Base-by-base conservation (phyloP, 2,797 vertebrate species). In the Lacerta viridis region DNA sequence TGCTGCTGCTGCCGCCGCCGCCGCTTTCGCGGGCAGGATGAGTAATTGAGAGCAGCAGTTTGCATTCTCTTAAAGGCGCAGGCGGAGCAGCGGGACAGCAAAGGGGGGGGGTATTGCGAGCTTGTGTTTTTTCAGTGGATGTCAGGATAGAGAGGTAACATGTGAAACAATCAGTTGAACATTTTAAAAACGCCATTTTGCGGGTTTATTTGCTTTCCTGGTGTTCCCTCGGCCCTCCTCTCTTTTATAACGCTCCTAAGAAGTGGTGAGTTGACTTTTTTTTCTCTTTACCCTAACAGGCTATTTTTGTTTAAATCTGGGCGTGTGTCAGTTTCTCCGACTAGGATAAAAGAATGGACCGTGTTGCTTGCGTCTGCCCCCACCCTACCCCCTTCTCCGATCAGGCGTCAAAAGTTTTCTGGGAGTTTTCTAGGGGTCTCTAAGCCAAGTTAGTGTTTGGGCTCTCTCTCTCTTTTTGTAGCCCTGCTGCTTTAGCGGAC, bases 51-150 rank as follows among this genome's bases (percentile, higher is more conserved):
- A 79, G 84, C 75, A 61, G 50, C 83, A 43, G 55, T 84, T 83
- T 36, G 43, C 20, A 1, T 36, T 75, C 83, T 66, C 87, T 93
- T 93, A 92, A 92, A 93, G 93, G 90, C 76, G 72, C 90, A 89
- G 89, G 33, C 76, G 68, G n/a, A 61, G 29, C 33, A 85, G 88
- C 61, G 20, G 79, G 88, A 86, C 89, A 29, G 91, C 79, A 39
- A 36, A 46, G 87, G 39, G 50, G 61, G 1, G 50, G 64, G 0
- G 9, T 2, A 33, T 3, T 66, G 72, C 4, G 11, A 59, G 8
- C 20, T 36, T 80, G 29, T 18, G 1, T n/a, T 13, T 88, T 55
- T 77, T 43, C 27, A 41, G 27, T 33, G 75, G 55, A 36, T 36
- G 68, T 4, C 46, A 36, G 36, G 66, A 5, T 25, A 59, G 81